Evolutionary conservation across 2,797 vertebrate species (phyloP).

Genomic region (Etheostoma perlongum): DNA sequence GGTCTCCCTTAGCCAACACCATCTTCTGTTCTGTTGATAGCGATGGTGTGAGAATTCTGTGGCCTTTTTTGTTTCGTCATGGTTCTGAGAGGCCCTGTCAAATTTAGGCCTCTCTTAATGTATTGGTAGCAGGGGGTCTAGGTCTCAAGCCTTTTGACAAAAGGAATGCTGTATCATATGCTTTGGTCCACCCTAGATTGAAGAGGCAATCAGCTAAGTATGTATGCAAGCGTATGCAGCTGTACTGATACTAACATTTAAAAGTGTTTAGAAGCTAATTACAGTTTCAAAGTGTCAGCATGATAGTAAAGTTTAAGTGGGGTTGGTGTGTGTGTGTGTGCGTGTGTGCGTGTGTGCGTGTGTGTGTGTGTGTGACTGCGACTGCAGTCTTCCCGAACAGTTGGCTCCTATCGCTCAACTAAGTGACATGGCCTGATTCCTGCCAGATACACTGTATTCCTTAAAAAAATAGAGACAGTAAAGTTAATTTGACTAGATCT

Average conservation of each 20-base stretch:
- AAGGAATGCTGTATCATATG: conserved; percentile 24
- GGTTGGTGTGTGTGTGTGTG: conserved; percentile 20
- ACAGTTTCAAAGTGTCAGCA: conserved; percentile 45
- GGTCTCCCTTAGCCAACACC: not conserved
- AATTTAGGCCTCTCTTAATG: conserved; percentile 23
- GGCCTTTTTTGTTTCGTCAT: not conserved
- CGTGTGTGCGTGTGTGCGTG: conserved; percentile 23
- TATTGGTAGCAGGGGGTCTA: conserved; percentile 42
- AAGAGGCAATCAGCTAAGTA: conserved; percentile 48
- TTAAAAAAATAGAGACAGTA: not conserved
- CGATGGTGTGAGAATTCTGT: conserved; percentile 11
- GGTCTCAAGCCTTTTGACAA: conserved; percentile 26
- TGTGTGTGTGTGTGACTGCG: conserved; percentile 23
- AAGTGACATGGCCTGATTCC: conserved; percentile 22
- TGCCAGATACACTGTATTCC: conserved; percentile 4
- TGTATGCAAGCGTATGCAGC: conserved; percentile 44
- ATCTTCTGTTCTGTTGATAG: not conserved
- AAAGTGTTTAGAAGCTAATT: conserved; percentile 46
- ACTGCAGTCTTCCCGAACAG: conserved; percentile 52
- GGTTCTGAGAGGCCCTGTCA: conserved; percentile 18
- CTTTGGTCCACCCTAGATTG: conserved; percentile 47
- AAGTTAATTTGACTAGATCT: not conserved
- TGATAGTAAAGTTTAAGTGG: conserved; percentile 40
- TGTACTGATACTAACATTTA: conserved; percentile 41
- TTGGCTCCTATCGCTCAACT: conserved; percentile 45